Percentiles rank a stretch among this genome's conserved stretches.
phyloP scores from a whole-genome alignment of 2,113 vertebrate genomes.

The Theropithecus gelada region DNA sequence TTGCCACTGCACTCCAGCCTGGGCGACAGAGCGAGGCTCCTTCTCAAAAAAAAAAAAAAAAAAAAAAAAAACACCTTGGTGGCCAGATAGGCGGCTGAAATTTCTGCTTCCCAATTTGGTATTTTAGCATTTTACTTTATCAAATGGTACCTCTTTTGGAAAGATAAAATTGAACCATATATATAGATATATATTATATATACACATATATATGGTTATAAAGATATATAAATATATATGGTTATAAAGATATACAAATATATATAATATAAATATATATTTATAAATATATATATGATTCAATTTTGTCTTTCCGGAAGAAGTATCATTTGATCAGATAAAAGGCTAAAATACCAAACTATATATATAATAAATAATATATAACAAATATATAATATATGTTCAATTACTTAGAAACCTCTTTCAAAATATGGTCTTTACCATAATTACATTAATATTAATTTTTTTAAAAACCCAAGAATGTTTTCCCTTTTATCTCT shows the following conservation, averaged over 20 bases:
- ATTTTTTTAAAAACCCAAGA: not conserved
- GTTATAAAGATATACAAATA: too few relatives aligned
- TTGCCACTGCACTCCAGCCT: too few relatives aligned
- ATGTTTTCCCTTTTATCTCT: not conserved
- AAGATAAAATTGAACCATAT: not conserved
- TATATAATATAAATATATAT: not conserved
- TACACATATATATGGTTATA: too few relatives aligned
- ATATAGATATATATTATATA: too few relatives aligned
- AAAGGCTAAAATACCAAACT: not conserved
- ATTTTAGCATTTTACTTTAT: not conserved
- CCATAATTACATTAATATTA: not conserved
- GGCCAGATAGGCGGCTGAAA: not conserved
- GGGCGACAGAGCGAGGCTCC: too few relatives aligned
- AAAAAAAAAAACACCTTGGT: not conserved
- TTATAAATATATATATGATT: not conserved
- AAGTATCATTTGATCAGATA: not conserved
- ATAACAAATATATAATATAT: too few relatives aligned
- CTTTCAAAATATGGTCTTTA: not conserved
- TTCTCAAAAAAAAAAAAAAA: too few relatives aligned
- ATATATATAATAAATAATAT: too few relatives aligned
- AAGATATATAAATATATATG: too few relatives aligned
- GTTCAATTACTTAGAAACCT: not conserved
- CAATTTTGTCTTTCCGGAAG: not conserved
- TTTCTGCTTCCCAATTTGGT: not conserved
- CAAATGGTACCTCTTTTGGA: conserved; percentile 1